Conservation (phyloP, 2,797 vertebrate species). For the Poliocrania exsul region DNA sequence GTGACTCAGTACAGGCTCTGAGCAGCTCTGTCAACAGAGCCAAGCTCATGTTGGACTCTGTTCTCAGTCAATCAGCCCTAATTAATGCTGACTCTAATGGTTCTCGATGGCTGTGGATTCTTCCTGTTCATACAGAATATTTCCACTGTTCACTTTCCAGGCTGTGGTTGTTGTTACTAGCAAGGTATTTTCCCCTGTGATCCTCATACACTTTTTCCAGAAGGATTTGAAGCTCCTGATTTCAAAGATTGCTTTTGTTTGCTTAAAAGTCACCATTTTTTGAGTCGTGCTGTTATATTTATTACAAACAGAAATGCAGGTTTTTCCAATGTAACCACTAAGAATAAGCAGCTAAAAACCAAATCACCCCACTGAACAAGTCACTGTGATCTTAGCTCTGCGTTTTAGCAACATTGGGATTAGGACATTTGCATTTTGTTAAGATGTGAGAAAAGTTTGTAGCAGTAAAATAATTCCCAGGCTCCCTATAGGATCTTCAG, state of each 20-base stretch:
- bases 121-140: background rate
- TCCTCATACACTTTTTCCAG: constrained; percentile 36
- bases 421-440: background rate
- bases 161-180: background rate
- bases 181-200: background rate
- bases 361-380: background rate
- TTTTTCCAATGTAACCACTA: background rate
- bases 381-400: background rate
- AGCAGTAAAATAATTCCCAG: background rate
- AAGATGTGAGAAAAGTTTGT: background rate
- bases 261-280: background rate
- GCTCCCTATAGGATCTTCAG: background rate
- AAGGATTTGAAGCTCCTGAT: constrained; percentile 31
- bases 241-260: background rate
- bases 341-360: background rate
- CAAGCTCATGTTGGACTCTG: background rate
- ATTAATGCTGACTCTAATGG: constrained; percentile 1
- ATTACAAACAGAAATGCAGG: background rate
- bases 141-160: constrained; percentile 15
- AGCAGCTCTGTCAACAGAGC: background rate
- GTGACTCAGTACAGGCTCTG: background rate
- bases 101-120: background rate
- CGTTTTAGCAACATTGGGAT: background rate
- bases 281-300: background rate
- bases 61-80: constrained; percentile 30